Conservation (phyloP, 2,797 vertebrate genomes). For the Brotogeris chrysoptera region DNA sequence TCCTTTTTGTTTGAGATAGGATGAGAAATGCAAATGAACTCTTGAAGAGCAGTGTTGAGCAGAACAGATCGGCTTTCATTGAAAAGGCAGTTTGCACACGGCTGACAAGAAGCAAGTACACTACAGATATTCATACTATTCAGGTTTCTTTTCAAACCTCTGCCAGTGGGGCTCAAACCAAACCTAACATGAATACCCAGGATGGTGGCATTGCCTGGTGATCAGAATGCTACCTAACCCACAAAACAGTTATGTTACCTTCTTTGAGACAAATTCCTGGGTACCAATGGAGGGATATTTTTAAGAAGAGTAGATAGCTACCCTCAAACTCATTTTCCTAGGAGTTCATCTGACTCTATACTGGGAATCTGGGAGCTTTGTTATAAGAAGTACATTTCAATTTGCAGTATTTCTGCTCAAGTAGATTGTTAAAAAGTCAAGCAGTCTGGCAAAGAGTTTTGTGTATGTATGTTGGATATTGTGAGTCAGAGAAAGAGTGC, state of each 20-base stretch:
- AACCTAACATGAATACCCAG: background rate
- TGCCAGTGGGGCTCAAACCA: background rate
- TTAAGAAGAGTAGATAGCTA: background rate
- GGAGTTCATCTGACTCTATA: background rate
- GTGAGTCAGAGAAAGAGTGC: background rate
- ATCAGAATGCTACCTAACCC: background rate
- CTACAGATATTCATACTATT: background rate
- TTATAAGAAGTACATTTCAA: background rate
- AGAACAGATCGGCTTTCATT: slow-evolving; percentile 53
- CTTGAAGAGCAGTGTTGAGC: background rate
- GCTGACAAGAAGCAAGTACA: background rate
- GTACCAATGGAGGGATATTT: background rate
- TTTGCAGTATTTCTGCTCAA: background rate
- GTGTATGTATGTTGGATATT: background rate
- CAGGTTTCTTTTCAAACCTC: background rate
- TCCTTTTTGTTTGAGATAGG: background rate
- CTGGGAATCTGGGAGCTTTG: background rate
- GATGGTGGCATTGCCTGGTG: background rate
- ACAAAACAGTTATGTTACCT: background rate
- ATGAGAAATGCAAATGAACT: background rate
- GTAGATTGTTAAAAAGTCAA: background rate
- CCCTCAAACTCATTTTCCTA: background rate
- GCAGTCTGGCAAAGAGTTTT: background rate
- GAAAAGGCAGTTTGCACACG: background rate
- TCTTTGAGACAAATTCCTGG: background rate